phyloP scores from a whole-genome alignment of 30 jellyfish, hydroid and myxozoan species.

The Hydra vulgaris region DNA sequence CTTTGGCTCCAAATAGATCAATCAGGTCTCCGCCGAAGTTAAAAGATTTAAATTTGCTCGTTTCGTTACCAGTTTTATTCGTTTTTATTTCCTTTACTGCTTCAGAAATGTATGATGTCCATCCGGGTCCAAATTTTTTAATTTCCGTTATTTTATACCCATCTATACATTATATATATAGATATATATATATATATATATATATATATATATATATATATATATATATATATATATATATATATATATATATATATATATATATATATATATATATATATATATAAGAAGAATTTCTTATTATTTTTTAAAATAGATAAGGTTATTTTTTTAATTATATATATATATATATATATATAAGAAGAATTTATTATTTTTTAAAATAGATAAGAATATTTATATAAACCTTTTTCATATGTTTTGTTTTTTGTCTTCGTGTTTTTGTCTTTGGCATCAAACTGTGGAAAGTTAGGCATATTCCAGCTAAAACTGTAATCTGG shows the following conservation, averaged over 20 bases:
- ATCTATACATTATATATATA: slow-evolving; percentile 7
- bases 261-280: too few species aligned
- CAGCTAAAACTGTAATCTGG: not conserved
- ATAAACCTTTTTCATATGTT: not conserved
- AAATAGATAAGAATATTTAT: too few species aligned
- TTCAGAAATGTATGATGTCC: slow-evolving; percentile 8
- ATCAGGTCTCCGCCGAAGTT: not conserved
- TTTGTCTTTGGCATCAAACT: not conserved
- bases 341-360: too few species aligned
- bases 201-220: too few species aligned
- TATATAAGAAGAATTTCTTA: too few species aligned
- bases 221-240: too few species aligned
- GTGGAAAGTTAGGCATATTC: not conserved
- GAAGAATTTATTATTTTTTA: too few species aligned
- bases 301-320: too few species aligned
- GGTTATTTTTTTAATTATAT: too few species aligned
- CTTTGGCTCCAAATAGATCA: not conserved
- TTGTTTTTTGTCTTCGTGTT: not conserved
- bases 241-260: too few species aligned
- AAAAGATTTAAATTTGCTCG: not conserved
- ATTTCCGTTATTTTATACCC: slow-evolving; percentile 16
- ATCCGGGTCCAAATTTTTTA: slow-evolving; percentile 15
- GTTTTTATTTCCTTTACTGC: not conserved
- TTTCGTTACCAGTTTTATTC: not conserved
- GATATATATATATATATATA: too few species aligned